These are phyloP conservation scores for Mallotus villosus DNA, from an alignment of 2,797 vertebrate species.

Conservation along the genomic window DNA sequence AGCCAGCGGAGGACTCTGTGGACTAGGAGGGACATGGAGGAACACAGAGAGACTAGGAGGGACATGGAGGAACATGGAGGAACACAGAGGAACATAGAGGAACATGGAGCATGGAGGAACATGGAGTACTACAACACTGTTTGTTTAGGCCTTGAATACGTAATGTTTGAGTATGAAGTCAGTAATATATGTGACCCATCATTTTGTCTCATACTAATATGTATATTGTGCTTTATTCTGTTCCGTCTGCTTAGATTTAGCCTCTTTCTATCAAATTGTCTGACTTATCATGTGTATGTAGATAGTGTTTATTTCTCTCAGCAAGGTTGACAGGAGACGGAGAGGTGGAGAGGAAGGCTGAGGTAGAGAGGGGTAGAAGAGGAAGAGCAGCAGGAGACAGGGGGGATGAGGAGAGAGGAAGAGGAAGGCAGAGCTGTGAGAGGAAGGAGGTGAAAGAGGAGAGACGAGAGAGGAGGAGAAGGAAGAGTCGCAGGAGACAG, in stretches of 20 bases:
- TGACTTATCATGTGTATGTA: no score
- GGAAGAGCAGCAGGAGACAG: neutral
- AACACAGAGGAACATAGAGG: neutral
- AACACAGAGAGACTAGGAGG: neutral
- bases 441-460: slow-evolving; percentile 8
- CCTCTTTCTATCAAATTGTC: no score
- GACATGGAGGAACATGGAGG: no score
- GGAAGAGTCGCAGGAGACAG: neutral
- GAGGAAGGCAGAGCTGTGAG: neutral
- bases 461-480: neutral
- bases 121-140: neutral
- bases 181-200: no score
- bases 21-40: neutral
- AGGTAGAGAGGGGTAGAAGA: neutral
- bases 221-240: no score
- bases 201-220: no score
- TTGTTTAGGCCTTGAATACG: no score
- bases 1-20: no score
- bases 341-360: neutral
- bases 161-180: no score
- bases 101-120: no score
- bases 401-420: neutral
- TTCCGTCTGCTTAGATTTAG: no score
- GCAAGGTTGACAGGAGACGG: neutral
- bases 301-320: no score